Percentiles rank a stretch among this genome's conserved stretches.
phyloP scores from a whole-genome alignment of 2,113 vertebrate genomes.

The Pteropus alecto region DNA sequence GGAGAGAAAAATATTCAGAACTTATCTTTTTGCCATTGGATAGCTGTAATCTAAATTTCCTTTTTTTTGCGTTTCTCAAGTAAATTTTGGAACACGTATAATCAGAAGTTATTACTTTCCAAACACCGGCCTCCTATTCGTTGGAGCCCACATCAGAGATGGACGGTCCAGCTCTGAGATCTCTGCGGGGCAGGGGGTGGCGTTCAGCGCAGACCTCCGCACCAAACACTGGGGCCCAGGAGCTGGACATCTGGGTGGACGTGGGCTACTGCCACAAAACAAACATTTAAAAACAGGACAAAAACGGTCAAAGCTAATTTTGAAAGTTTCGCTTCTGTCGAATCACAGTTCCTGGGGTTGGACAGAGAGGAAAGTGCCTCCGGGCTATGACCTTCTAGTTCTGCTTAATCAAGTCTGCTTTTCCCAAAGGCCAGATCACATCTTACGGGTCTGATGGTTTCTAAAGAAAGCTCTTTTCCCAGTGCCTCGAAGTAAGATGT shows the following conservation, averaged over 20 bases:
- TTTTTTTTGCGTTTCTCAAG: neutral
- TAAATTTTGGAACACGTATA: neutral
- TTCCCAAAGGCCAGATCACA: neutral
- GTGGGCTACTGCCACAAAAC: neutral
- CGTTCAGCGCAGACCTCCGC: too few relatives aligned
- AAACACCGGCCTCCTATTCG: neutral
- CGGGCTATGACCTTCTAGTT: neutral
- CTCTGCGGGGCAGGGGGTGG: neutral
- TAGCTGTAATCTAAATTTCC: neutral
- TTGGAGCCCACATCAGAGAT: neutral
- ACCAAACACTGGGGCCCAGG: neutral
- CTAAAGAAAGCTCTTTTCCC: conserved; percentile 33
- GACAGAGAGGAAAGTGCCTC: neutral
- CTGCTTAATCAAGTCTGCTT: neutral
- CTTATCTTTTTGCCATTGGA: neutral
- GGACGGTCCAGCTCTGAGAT: neutral
- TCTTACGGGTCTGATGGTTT: neutral
- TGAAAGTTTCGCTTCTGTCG: neutral
- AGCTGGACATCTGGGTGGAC: neutral
- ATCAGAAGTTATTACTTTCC: neutral
- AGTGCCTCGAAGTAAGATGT: neutral
- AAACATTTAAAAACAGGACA: neutral
- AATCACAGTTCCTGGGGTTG: neutral
- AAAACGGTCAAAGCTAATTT: neutral
- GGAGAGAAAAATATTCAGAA: neutral